A percentile compares a stretch with the other conserved stretches of the same genome.
These are phyloP conservation scores for Anguilla obscura DNA, from an alignment of 2,797 vertebrate species.

Conservation along the genomic window DNA sequence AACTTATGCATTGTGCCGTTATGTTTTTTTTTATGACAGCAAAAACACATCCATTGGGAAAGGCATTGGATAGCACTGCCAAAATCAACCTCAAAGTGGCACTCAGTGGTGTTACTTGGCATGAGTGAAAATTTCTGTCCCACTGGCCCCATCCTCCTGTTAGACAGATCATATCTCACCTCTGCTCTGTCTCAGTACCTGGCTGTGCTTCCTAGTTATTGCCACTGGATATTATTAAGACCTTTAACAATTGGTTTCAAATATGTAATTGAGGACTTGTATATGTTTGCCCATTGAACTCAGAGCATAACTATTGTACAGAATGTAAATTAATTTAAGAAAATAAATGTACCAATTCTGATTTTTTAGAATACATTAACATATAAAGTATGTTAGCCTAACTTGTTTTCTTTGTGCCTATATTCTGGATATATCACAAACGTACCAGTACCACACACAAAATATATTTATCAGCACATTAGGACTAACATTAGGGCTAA, in stretches of 20 bases:
- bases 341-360: background rate
- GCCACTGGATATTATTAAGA: background rate
- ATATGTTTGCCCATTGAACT: background rate
- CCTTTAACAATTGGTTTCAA: background rate
- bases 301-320: background rate
- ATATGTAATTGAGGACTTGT: background rate
- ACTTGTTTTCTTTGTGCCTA: background rate
- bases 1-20: background rate
- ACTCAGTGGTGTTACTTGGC: background rate
- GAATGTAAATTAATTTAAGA: background rate
- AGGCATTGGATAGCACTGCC: background rate
- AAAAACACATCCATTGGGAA: background rate
- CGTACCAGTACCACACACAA: background rate
- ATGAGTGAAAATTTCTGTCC: background rate
- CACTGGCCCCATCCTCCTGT: background rate
- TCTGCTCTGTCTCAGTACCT: background rate
- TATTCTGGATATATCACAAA: background rate
- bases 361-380: background rate
- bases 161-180: slow-evolving; percentile 23
- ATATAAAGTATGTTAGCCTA: background rate
- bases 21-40: background rate
- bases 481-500: no score
- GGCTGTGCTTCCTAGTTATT: slow-evolving; percentile 11
- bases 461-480: background rate
- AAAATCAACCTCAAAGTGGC: background rate